A percentile compares a stretch with the other conserved stretches of the same genome.
Conservation (phyloP, 35 echinoderm and acorn worm species). For the Heliocidaris erythrogramma region DNA sequence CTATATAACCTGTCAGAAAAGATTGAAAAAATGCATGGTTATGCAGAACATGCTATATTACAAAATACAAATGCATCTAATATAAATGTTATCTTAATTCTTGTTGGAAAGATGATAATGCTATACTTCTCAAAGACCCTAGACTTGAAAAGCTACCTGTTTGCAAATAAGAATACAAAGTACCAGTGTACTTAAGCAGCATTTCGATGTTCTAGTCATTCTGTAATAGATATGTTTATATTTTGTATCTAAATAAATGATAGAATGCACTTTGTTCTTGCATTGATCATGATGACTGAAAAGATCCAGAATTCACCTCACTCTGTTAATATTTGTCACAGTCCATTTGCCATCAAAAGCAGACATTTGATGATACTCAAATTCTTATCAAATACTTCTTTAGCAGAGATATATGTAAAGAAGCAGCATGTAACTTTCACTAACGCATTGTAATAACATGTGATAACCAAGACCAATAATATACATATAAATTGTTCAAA, state of each 20-base stretch:
- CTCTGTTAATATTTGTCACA: background rate
- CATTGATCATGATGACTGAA: background rate
- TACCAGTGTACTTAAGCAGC: background rate
- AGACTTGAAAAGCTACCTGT: too few species aligned
- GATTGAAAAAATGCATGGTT: too few species aligned
- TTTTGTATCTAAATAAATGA: background rate
- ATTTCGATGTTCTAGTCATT: background rate
- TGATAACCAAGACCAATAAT: background rate
- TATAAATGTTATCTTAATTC: too few species aligned
- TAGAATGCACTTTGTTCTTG: background rate
- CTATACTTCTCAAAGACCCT: too few species aligned
- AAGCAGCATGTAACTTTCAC: background rate
- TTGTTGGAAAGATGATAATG: too few species aligned
- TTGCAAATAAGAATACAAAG: background rate
- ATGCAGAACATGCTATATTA: too few species aligned
- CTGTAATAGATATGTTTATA: background rate
- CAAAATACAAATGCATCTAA: too few species aligned
- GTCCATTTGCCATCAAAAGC: background rate
- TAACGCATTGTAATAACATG: background rate
- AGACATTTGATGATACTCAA: background rate
- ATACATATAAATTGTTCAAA: background rate
- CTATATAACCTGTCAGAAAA: too few species aligned
- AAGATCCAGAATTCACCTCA: background rate
- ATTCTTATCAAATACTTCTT: background rate
- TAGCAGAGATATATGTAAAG: too few species aligned